Conservation (phyloP, 2,888 invertebrate genomes). For the Octonoba sinensis region DNA sequence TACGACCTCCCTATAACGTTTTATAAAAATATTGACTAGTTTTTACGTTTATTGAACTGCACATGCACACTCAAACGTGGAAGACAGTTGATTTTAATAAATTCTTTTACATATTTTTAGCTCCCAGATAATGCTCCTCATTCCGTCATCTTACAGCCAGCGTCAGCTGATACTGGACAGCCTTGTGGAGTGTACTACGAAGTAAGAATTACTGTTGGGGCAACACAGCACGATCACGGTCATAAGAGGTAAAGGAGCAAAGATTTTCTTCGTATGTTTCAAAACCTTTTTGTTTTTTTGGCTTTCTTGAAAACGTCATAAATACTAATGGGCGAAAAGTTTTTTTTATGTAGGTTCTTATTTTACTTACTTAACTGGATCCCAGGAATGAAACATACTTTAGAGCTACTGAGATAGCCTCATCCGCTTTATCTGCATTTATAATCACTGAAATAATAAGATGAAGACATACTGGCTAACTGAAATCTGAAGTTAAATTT, state of each 20-base stretch:
- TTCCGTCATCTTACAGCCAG: conserved; percentile 91
- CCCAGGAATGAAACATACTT: too few relatives aligned
- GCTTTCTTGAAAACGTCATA: neutral
- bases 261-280: conserved; percentile 38
- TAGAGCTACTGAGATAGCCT: too few relatives aligned
- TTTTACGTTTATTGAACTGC: too few relatives aligned
- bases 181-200: conserved; percentile 92
- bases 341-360: neutral
- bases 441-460: too few relatives aligned
- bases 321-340: neutral
- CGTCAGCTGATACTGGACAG: conserved; percentile 85
- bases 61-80: too few relatives aligned
- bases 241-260: conserved; percentile 78
- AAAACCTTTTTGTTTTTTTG: neutral
- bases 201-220: conserved; percentile 88
- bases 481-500: too few relatives aligned
- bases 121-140: conserved; percentile 80
- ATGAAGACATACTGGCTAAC: too few relatives aligned
- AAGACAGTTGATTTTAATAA: too few relatives aligned
- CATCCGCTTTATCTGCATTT: too few relatives aligned
- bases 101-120: conserved; percentile 65
- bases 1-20: too few relatives aligned
- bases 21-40: too few relatives aligned
- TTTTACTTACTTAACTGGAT: too few relatives aligned
- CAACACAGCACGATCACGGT: conserved; percentile 82